Percentiles rank a stretch among this genome's conserved stretches.
These are phyloP conservation scores for Drosophila falleni DNA, from an alignment of 2,888 invertebrate genomes.

Conservation along the genomic window DNA sequence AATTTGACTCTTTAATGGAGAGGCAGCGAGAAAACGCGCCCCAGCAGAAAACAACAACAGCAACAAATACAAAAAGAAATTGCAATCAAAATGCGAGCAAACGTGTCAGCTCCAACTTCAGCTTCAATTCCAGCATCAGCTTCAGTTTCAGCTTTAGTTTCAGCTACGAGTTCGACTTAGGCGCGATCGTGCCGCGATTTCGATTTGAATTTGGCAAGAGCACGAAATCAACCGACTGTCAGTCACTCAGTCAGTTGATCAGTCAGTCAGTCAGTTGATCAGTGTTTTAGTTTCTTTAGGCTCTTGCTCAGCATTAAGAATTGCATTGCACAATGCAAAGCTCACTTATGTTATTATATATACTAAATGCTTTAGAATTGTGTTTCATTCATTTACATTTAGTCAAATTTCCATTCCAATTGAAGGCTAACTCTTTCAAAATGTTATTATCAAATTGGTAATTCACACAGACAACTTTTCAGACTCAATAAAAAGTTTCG, in stretches of 20 bases:
- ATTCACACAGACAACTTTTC: too few species aligned
- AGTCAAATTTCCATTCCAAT: neutral
- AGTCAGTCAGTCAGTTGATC: slow-evolving; percentile 26
- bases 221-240: slow-evolving; percentile 60
- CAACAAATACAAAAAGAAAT: slow-evolving; percentile 66
- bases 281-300: slow-evolving; percentile 12
- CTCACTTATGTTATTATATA: slow-evolving; percentile 17
- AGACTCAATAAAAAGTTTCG: too few species aligned
- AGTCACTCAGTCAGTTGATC: slow-evolving; percentile 25
- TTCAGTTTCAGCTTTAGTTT: slow-evolving; percentile 29
- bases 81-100: slow-evolving; percentile 84
- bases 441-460: too few species aligned
- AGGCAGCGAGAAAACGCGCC: slow-evolving; percentile 63
- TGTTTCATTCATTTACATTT: neutral
- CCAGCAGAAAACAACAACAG: slow-evolving; percentile 12
- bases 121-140: slow-evolving; percentile 23
- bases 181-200: slow-evolving; percentile 75
- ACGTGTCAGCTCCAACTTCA: slow-evolving; percentile 75
- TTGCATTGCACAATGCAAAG: slow-evolving; percentile 44
- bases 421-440: neutral
- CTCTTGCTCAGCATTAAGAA: slow-evolving; percentile 36
- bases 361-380: slow-evolving; percentile 15
- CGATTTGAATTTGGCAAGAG: slow-evolving; percentile 77
- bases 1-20: slow-evolving; percentile 77
- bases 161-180: slow-evolving; percentile 29